Conservation (phyloP, 2,113 vertebrate genomes). For the Agapornis roseicollis region DNA sequence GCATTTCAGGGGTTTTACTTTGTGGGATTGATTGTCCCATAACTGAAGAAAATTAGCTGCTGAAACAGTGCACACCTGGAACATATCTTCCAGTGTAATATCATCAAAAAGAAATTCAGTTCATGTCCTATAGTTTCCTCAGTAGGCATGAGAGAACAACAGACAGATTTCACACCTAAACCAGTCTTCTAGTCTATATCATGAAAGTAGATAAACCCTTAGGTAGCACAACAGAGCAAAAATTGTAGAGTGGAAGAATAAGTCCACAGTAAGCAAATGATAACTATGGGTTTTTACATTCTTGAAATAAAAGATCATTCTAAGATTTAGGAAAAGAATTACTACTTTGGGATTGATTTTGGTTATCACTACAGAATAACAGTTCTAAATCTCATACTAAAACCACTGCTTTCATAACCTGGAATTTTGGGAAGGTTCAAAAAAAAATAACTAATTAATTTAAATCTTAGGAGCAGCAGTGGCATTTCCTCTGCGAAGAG, state of each 20-base stretch:
- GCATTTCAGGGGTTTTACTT: neutral
- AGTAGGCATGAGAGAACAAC: neutral
- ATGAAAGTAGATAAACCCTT: neutral
- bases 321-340: neutral
- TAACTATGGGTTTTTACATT: neutral
- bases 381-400: neutral
- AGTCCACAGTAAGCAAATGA: neutral
- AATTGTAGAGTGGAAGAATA: neutral
- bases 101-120: neutral
- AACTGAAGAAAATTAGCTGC: neutral
- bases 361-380: neutral
- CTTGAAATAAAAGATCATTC: neutral
- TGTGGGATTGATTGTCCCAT: neutral
- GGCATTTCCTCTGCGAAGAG: neutral
- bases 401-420: neutral
- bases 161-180: neutral
- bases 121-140: neutral
- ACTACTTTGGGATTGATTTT: neutral
- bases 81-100: neutral
- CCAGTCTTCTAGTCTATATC: neutral
- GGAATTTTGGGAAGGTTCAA: neutral
- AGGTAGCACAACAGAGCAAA: neutral
- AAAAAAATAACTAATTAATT: neutral
- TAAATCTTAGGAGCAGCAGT: neutral
- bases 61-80: neutral